A percentile compares a stretch with the other conserved stretches of the same genome.
Conservation (phyloP, 2,888 invertebrate genomes). For the Arctia plantaginis region DNA sequence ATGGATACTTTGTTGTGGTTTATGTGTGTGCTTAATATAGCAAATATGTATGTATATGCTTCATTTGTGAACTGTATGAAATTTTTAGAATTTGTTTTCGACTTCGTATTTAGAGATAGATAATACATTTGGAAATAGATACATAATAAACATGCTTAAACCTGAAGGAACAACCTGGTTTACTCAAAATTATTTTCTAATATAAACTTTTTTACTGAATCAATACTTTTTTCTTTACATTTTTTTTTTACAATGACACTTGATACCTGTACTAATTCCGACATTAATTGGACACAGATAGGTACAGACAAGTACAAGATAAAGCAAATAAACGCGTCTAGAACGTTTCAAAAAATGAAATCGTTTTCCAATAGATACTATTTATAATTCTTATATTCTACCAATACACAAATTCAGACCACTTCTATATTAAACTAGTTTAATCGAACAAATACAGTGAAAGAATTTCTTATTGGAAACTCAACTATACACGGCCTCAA, state of each 20-base stretch:
- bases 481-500: slow-evolving; percentile 1
- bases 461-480: neutral
- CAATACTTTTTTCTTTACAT: neutral
- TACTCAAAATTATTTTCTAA: neutral
- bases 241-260: no score
- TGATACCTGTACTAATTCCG: no score
- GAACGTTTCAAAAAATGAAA: neutral
- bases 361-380: neutral
- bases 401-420: neutral
- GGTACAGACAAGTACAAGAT: no score
- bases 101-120: neutral
- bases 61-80: neutral
- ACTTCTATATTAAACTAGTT: neutral
- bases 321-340: neutral
- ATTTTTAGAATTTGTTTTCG: neutral
- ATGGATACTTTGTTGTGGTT: neutral
- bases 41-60: no score
- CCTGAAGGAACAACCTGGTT: no score
- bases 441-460: neutral
- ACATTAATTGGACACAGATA: no score
- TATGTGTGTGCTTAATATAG: neutral
- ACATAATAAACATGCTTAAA: no score
- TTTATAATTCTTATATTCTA: neutral
- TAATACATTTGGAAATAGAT: no score
- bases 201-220: neutral